Conservation (phyloP, 2,888 invertebrate species). For the Stegana nigrithorax region DNA sequence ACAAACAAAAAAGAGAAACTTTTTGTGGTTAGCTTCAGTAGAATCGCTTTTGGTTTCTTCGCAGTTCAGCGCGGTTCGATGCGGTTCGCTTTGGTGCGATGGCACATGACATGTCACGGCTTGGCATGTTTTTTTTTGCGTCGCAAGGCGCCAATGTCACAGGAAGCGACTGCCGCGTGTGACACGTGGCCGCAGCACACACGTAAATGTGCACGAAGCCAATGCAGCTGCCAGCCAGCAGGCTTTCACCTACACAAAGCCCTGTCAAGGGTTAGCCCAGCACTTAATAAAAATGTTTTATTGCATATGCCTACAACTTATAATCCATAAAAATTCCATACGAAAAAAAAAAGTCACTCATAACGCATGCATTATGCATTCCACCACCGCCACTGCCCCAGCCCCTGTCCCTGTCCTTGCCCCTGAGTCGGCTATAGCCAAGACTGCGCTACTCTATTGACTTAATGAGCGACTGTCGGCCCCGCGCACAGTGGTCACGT, state of each 20-base stretch:
- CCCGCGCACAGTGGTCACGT: neutral
- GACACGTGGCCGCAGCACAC: constrained; percentile 17
- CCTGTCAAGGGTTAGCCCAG: neutral
- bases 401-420: neutral
- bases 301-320: constrained; percentile 1
- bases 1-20: neutral
- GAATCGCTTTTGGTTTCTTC: too few relatives aligned
- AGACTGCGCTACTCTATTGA: neutral
- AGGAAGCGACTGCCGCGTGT: constrained; percentile 8
- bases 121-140: neutral
- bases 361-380: neutral
- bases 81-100: neutral
- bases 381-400: neutral
- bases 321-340: neutral
- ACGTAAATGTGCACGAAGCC: neutral
- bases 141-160: neutral
- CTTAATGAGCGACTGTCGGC: constrained; percentile 13
- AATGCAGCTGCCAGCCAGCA: constrained; percentile 3
- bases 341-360: neutral
- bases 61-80: too few relatives aligned
- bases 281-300: constrained; percentile 14
- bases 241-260: constrained; percentile 1
- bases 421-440: neutral
- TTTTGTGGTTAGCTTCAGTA: too few relatives aligned
- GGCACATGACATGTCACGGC: neutral